phyloP scores from a whole-genome alignment of 2,797 vertebrate species.

The Hydrophis major region DNA sequence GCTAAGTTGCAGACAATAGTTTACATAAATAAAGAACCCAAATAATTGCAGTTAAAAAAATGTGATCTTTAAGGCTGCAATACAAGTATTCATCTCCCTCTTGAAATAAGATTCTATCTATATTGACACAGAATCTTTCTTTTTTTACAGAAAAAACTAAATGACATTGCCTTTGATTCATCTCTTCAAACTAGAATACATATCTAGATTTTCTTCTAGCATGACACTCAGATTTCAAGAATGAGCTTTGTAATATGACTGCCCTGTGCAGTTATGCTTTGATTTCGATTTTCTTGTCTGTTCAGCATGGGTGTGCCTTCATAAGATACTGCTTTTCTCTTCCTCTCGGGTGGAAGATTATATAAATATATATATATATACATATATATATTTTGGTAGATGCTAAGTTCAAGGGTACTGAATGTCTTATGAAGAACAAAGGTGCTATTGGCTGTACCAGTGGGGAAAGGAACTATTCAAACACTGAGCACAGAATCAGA shows the following conservation, averaged over 20 bases:
- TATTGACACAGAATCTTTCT: slow-evolving; percentile 67
- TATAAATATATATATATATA: slow-evolving; percentile 20
- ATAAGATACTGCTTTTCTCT: slow-evolving; percentile 68
- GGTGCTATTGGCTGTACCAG: slow-evolving; percentile 29
- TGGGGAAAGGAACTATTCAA: slow-evolving; percentile 26
- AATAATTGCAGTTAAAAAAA: slow-evolving; percentile 78
- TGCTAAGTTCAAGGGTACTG: slow-evolving; percentile 51
- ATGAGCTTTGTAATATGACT: slow-evolving; percentile 77
- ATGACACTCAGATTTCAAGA: slow-evolving; percentile 80
- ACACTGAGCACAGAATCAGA: slow-evolving; percentile 19
- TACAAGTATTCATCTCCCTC: slow-evolving; percentile 73
- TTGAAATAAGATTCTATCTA: slow-evolving; percentile 66
- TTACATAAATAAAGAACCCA: slow-evolving; percentile 72
- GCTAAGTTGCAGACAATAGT: slow-evolving; percentile 78
- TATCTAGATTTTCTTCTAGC: slow-evolving; percentile 80
- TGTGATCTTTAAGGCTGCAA: slow-evolving; percentile 81
- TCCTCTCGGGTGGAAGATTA: slow-evolving; percentile 59
- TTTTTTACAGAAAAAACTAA: slow-evolving; percentile 66
- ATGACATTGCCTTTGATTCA: slow-evolving; percentile 77
- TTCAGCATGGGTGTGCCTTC: slow-evolving; percentile 83
- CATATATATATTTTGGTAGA: slow-evolving; percentile 51
- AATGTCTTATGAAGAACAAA: slow-evolving; percentile 41
- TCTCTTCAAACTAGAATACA: slow-evolving; percentile 72
- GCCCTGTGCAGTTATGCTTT: slow-evolving; percentile 71
- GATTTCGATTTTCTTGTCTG: slow-evolving; percentile 65